Percentiles rank a stretch among this genome's conserved stretches.
phyloP scores from a whole-genome alignment of 35 echinoderm and acorn worm genomes.

The Hemicentrotus pulcherrimus region DNA sequence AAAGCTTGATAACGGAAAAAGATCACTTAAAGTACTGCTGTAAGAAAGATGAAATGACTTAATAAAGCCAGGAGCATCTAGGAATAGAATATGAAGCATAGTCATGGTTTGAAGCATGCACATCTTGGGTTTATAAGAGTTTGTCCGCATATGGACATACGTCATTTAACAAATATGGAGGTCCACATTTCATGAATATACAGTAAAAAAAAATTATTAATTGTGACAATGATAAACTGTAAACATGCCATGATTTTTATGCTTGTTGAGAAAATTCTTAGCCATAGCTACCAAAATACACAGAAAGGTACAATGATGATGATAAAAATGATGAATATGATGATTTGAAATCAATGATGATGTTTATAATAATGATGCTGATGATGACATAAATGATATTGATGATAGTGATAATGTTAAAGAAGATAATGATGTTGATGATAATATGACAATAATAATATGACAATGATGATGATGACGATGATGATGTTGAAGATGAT shows the following conservation, averaged over 20 bases:
- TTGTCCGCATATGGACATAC: no score
- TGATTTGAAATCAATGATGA: not conserved
- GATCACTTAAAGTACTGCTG: not conserved
- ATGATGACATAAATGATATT: not conserved
- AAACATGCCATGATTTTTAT: no score
- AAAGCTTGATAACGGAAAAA: not conserved
- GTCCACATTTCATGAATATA: no score
- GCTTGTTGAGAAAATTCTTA: no score
- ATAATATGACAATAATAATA: not conserved
- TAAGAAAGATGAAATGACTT: not conserved
- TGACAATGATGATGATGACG: not conserved
- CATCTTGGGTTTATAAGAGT: no score
- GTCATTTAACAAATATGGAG: no score
- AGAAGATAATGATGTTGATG: not conserved
- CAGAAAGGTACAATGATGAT: no score
- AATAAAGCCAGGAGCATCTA: not conserved
- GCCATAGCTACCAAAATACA: no score
- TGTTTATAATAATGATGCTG: not conserved
- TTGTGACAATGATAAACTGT: no score
- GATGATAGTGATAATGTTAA: not conserved
- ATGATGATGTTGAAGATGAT: not conserved
- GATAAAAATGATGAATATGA: no score
- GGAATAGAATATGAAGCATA: not conserved
- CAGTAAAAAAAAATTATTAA: no score
- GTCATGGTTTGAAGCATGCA: not conserved